Evolutionary conservation across 2,113 vertebrate species (phyloP).

Genomic region (Hiodon tergisus): DNA sequence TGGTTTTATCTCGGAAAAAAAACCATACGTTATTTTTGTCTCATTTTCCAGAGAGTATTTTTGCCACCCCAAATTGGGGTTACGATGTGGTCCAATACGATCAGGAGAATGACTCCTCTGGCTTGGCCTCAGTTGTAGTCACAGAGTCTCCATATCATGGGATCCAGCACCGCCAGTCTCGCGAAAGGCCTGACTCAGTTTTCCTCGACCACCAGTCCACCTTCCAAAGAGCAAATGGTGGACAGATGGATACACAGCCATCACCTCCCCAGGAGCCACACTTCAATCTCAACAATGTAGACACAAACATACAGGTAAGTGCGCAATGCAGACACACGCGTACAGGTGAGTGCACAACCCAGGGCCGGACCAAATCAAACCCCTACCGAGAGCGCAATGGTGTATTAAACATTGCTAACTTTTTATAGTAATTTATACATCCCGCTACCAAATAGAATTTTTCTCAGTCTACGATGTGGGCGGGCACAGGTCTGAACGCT

Average conservation of each 20-base stretch:
- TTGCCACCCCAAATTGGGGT: neutral
- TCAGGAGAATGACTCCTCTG: constrained; percentile 1
- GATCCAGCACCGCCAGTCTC: neutral
- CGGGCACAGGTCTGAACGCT: too few species aligned
- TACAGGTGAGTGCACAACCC: neutral
- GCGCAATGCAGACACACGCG: neutral
- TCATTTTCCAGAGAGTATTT: neutral
- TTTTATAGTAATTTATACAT: too few species aligned
- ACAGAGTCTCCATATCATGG: constrained; percentile 1
- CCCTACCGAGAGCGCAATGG: neutral
- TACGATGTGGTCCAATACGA: neutral
- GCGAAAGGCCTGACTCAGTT: neutral
- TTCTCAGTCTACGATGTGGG: too few species aligned
- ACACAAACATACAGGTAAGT: constrained; percentile 9
- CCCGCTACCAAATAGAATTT: too few species aligned
- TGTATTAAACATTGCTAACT: neutral
- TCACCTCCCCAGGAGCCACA: neutral
- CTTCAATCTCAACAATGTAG: neutral
- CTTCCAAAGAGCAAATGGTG: neutral
- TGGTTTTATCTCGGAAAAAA: neutral
- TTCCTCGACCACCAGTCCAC: neutral
- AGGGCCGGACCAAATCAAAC: neutral
- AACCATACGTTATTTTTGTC: constrained; percentile 8
- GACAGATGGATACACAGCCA: neutral
- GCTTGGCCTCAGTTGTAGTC: neutral